phyloP scores from a whole-genome alignment of 2,888 invertebrate genomes.

The Drosophila suboccidentalis region DNA sequence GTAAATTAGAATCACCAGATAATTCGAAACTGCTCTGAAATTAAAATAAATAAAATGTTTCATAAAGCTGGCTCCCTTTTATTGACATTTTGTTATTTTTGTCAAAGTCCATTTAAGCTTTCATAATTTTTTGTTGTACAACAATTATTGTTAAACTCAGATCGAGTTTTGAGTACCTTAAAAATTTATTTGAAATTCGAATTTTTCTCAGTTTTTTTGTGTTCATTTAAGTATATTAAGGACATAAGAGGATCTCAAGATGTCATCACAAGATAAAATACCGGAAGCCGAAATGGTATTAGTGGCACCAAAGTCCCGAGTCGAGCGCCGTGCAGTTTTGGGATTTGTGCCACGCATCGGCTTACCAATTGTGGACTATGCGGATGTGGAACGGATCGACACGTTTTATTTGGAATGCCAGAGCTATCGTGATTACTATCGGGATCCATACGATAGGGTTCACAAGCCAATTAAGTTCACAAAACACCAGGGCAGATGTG shows the following conservation, averaged over 20 bases:
- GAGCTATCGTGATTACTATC: slow-evolving; percentile 81
- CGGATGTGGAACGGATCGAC: slow-evolving; percentile 74
- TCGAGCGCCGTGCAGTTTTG: slow-evolving; percentile 66
- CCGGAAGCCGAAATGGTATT: slow-evolving; percentile 42
- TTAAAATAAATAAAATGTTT: not conserved
- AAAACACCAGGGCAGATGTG: slow-evolving; percentile 53
- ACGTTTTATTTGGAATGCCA: slow-evolving; percentile 79
- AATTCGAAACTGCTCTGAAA: too few species aligned
- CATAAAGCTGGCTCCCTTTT: not conserved
- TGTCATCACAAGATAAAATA: slow-evolving; percentile 29
- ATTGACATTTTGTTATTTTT: not conserved
- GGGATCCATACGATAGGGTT: slow-evolving; percentile 78
- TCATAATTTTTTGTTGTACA: not conserved
- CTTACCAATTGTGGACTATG: slow-evolving; percentile 76
- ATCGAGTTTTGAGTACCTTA: not conserved
- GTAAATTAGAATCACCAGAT: too few species aligned
- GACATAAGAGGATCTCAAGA: not conserved
- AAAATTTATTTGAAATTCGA: not conserved
- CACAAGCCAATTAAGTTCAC: slow-evolving; percentile 56
- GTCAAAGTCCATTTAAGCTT: not conserved
- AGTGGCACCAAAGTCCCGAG: slow-evolving; percentile 33
- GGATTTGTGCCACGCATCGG: slow-evolving; percentile 79
- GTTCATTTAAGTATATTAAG: not conserved
- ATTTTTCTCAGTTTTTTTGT: not conserved
- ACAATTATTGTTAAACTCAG: slow-evolving; percentile 1